Conservation (phyloP, 1,140 invertebrate genomes). For the Teleogryllus occipitalis region DNA sequence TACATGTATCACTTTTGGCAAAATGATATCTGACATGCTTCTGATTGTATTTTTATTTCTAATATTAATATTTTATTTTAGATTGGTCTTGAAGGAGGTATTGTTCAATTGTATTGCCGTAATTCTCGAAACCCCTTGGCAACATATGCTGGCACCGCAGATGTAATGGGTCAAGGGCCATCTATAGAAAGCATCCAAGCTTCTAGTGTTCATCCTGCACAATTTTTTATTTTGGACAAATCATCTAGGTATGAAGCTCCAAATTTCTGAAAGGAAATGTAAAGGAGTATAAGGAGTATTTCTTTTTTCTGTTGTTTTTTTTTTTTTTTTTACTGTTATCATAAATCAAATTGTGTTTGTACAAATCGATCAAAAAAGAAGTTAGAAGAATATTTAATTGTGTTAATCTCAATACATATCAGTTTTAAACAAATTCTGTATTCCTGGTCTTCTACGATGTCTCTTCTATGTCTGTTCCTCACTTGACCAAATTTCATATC, state of each 20-base stretch:
- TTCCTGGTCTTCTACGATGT: too few relatives aligned
- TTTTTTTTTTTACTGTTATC: too few relatives aligned
- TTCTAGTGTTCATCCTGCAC: constrained; percentile 48
- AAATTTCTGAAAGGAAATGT: too few relatives aligned
- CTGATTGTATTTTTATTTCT: neutral
- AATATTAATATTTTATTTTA: constrained; percentile 19
- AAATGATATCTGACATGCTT: neutral
- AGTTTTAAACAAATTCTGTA: too few relatives aligned
- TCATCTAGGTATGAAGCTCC: constrained; percentile 36
- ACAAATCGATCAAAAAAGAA: too few relatives aligned
- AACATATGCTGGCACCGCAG: constrained; percentile 36
- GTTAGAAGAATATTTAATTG: too few relatives aligned
- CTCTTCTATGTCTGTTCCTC: too few relatives aligned
- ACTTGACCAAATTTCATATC: too few relatives aligned
- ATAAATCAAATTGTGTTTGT: too few relatives aligned
- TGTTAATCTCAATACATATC: too few relatives aligned
- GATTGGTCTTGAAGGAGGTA: constrained; percentile 48
- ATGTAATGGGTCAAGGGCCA: constrained; percentile 25
- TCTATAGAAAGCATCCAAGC: constrained; percentile 43
- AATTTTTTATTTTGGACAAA: constrained; percentile 48
- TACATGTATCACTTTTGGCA: neutral
- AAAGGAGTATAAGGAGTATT: too few relatives aligned
- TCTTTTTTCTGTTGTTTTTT: too few relatives aligned
- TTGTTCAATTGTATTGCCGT: constrained; percentile 40
- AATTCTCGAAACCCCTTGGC: constrained; percentile 43